Evolutionary conservation across 1,140 invertebrate species (phyloP), one percentile per base, ranked within the genome.

Genomic region (Drosophila santomea): DNA sequence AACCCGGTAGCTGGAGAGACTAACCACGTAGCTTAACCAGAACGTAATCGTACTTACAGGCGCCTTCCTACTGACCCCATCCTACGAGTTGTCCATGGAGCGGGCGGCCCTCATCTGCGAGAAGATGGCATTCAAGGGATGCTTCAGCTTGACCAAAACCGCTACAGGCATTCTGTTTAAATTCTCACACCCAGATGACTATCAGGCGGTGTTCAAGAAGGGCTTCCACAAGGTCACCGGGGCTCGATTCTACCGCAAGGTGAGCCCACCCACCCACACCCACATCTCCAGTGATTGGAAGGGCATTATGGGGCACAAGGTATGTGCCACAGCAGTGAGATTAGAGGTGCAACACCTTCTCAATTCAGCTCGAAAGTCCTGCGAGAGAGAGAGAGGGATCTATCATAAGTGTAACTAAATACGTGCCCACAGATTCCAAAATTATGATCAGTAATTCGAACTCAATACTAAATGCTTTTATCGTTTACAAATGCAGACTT

Each of bases 151-250:
- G 75, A 97, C 96, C 44, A 97, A 96, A 93, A 97, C 96, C 1
- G 96, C 96, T 59, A 97, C 96, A 48, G 96, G 96, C n/a, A 97
- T 97, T 78, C 94, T 97, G 48, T 97, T 97, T 94, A 97, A 97
- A 92, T 97, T 97, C 93, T 96, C 96, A 74, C 95, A 96, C 91
- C 95, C 96, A 78, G 96, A 97, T 64, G 96, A 97, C 91, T 97
- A 96, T 92, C 96, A 96, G 92, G 95, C 96, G 90, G 96, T 97
- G 39, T 97, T 95, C 93, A 96, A 96, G 92, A 97, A 97, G 91
- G 96, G 96, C 12, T 97, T 97, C 93, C 96, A 97, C 92, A 96
- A 96, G 93, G 96, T 97, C 47, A 96, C 96, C 55, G 95, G 95
- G 12, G 95, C 95, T 8, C 94, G 95, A 56, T 96, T 96, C 88